Conservation (phyloP, 2,113 vertebrate species). For the Thunnus thynnus region DNA sequence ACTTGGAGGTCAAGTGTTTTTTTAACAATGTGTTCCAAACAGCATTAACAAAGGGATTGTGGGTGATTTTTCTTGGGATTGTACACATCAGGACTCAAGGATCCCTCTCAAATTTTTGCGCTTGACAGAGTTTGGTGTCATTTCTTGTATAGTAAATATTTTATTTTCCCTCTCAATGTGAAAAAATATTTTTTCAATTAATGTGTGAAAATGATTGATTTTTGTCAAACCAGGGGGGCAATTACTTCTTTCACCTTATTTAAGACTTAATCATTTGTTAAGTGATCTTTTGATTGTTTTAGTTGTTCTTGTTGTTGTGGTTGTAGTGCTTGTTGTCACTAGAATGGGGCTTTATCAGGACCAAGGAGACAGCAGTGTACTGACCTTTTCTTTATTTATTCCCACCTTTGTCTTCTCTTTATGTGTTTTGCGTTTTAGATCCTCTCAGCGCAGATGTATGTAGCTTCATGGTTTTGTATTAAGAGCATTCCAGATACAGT, state of each 20-base stretch:
- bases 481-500: constrained; percentile 44
- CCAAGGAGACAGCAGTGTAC: constrained; percentile 41
- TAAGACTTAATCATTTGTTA: constrained; percentile 33
- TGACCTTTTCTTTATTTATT: constrained; percentile 66
- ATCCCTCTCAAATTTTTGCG: constrained; percentile 43
- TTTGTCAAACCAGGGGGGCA: constrained; percentile 56
- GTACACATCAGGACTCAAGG: constrained; percentile 26
- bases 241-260: constrained; percentile 51
- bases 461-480: constrained; percentile 62
- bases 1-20: constrained; percentile 57
- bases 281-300: constrained; percentile 55
- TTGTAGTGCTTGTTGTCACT: constrained; percentile 61
- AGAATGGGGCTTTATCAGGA: constrained; percentile 20
- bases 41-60: constrained; percentile 59
- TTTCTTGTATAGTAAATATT: constrained; percentile 74
- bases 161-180: constrained; percentile 76
- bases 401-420: constrained; percentile 40
- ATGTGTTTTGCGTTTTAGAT: constrained; percentile 68
- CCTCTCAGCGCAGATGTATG: constrained; percentile 42
- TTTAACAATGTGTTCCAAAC: constrained; percentile 46
- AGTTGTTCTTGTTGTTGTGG: constrained; percentile 44
- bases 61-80: constrained; percentile 60
- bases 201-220: constrained; percentile 61
- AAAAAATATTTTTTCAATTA: constrained; percentile 78
- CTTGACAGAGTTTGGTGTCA: constrained; percentile 49